Evolutionary conservation across 2,113 vertebrate genomes (phyloP).

Genomic region (Lamprologus callipterus): DNA sequence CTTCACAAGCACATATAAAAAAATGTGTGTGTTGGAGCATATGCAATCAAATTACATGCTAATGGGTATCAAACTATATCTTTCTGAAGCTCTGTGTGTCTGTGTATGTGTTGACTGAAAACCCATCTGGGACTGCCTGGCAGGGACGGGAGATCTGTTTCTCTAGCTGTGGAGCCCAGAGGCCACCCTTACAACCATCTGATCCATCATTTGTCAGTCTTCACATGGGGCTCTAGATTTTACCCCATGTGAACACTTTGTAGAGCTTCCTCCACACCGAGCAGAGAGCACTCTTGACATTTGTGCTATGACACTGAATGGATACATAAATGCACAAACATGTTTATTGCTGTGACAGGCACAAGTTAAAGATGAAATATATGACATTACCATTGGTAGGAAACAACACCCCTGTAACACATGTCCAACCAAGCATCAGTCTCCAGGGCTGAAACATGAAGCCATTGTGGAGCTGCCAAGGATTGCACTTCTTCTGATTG

Average conservation of each 20-base stretch:
- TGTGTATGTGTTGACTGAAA: neutral
- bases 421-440: neutral
- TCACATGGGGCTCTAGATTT: neutral
- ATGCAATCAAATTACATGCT: neutral
- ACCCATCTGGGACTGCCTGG: constrained; percentile 49
- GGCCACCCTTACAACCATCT: constrained; percentile 38
- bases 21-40: neutral
- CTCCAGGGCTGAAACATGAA: neutral
- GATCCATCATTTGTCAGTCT: neutral
- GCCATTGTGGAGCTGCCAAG: neutral
- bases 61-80: neutral
- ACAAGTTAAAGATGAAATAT: neutral
- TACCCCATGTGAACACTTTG: neutral
- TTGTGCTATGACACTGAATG: neutral
- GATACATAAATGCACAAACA: neutral
- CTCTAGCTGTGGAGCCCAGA: constrained; percentile 6
- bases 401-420: neutral
- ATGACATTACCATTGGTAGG: neutral
- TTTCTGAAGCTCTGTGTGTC: neutral
- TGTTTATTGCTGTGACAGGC: neutral
- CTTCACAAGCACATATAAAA: neutral
- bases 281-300: neutral
- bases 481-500: neutral
- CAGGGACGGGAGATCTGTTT: constrained; percentile 20
- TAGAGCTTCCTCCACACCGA: neutral